Percentiles rank a stretch among this genome's conserved stretches.
phyloP scores from a whole-genome alignment of 2,888 invertebrate species.

The Parnassius orleans region DNA sequence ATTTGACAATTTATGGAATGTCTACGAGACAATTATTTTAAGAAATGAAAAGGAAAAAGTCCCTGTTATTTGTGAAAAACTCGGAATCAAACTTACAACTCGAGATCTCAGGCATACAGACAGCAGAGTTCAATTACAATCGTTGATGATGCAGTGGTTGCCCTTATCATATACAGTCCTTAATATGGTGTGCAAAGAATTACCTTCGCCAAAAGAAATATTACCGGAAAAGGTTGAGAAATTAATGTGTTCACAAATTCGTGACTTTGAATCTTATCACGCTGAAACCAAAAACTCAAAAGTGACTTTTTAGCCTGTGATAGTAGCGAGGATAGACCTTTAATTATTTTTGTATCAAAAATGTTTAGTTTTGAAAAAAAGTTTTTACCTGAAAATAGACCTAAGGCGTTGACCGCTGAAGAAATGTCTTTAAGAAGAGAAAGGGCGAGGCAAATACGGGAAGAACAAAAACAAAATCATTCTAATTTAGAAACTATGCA shows the following conservation, averaged over 20 bases:
- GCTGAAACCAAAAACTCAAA: constrained; percentile 86
- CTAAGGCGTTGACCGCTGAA: constrained; percentile 87
- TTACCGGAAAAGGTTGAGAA: constrained; percentile 89
- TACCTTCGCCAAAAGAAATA: constrained; percentile 91
- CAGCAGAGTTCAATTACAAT: constrained; percentile 87
- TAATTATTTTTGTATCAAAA: constrained; percentile 91
- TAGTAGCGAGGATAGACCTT: constrained; percentile 82
- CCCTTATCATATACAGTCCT: constrained; percentile 92
- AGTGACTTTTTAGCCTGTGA: constrained; percentile 86
- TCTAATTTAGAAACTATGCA: constrained; percentile 33
- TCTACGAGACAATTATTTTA: constrained; percentile 91
- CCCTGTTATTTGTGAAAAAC: constrained; percentile 85
- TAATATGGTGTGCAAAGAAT: constrained; percentile 87
- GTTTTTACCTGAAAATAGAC: constrained; percentile 88
- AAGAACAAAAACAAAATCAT: constrained; percentile 73
- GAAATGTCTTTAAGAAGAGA: constrained; percentile 87
- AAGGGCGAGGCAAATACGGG: constrained; percentile 83
- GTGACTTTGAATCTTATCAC: constrained; percentile 85
- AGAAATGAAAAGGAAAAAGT: constrained; percentile 89
- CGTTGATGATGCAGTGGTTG: constrained; percentile 93
- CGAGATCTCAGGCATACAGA: constrained; percentile 91
- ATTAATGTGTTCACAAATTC: constrained; percentile 87
- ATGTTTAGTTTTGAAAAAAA: constrained; percentile 92
- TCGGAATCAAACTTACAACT: constrained; percentile 87
- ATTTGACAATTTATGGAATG: constrained; percentile 93